Conservation (phyloP, 2,113 vertebrate genomes). For the Ptilorrhoa leucosticta region DNA sequence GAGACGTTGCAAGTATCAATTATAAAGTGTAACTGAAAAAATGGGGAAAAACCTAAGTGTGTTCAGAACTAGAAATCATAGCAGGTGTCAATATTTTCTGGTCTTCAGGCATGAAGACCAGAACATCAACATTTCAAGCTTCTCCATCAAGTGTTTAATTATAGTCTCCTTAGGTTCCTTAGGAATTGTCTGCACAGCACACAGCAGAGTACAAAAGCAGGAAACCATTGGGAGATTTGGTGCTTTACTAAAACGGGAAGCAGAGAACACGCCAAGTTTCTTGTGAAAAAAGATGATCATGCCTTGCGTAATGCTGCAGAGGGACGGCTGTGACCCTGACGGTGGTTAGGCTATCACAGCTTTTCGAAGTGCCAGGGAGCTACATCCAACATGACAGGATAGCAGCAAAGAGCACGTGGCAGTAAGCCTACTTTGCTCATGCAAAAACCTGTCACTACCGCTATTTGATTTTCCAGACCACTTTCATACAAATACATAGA, state of each 20-base stretch:
- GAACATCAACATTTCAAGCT: not conserved
- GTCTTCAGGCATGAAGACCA: not conserved
- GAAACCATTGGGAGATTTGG: not conserved
- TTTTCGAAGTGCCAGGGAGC: not conserved
- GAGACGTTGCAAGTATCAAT: not conserved
- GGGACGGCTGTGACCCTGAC: rapidly evolving
- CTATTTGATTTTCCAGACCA: not conserved
- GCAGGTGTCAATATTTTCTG: not conserved
- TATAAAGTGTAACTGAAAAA: not conserved
- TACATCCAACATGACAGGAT: not conserved
- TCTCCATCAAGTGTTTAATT: not conserved
- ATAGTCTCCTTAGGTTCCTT: not conserved
- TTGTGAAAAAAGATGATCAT: not conserved
- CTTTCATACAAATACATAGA: not conserved
- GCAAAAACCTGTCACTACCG: not conserved
- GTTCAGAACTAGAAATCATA: not conserved
- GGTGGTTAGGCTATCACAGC: not conserved
- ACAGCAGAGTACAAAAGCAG: conserved; percentile 5
- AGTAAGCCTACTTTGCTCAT: rapidly evolving
- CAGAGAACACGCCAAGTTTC: not conserved
- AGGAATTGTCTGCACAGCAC: not conserved
- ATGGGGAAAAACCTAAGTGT: not conserved
- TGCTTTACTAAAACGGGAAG: not conserved
- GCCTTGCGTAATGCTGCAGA: not conserved
- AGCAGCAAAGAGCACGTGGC: rapidly evolving